Evolutionary conservation across 2,797 vertebrate genomes (phyloP).

Genomic region (Microchirus variegatus): DNA sequence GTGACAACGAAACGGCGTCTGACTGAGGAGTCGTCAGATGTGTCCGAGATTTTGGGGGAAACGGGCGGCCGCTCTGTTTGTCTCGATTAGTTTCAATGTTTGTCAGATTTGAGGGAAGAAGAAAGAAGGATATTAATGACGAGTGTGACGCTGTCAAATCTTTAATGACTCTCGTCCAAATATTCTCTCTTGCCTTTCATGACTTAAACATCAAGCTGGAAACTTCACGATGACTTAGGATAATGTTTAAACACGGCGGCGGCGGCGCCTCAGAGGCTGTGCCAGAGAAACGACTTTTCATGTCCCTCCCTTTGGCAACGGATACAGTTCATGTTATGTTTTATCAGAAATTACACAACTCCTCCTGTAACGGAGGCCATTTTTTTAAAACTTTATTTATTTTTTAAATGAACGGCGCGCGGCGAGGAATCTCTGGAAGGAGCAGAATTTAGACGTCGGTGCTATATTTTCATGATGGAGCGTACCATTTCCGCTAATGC

Average conservation of each 20-base stretch:
- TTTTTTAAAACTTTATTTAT: too few relatives aligned
- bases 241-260: constrained; percentile 65
- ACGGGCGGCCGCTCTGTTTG: constrained; percentile 49
- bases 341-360: constrained; percentile 49
- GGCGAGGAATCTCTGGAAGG: constrained; percentile 10
- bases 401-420: too few relatives aligned
- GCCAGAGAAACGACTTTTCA: constrained; percentile 64
- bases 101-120: constrained; percentile 22
- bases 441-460: constrained; percentile 19
- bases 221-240: constrained; percentile 57
- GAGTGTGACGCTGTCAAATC: constrained; percentile 56
- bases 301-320: constrained; percentile 54
- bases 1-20: constrained; percentile 16
- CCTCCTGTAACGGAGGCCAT: too few relatives aligned
- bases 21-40: constrained; percentile 41
- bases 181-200: constrained; percentile 69
- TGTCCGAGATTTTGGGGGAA: constrained; percentile 17
- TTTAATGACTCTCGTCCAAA: constrained; percentile 71
- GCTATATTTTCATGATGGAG: constrained; percentile 22
- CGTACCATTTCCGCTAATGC: not conserved
- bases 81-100: constrained; percentile 34
- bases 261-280: constrained; percentile 48
- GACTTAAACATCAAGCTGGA: constrained; percentile 71
- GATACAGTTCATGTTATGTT: constrained; percentile 50
- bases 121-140: constrained; percentile 53